phyloP scores from a whole-genome alignment of 2,113 vertebrate genomes.

The Sorex fumeus region DNA sequence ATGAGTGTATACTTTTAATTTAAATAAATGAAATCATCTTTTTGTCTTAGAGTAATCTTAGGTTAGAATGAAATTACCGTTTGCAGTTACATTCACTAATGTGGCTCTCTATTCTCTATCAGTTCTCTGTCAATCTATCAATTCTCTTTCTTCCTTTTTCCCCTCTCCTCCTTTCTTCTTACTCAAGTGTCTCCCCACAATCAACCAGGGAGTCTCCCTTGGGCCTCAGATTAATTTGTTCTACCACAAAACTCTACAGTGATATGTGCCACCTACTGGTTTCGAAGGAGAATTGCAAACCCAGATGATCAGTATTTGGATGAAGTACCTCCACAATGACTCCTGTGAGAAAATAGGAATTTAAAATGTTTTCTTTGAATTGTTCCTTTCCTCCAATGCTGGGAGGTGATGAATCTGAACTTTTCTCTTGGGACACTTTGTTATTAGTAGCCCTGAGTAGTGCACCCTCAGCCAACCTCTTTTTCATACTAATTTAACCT shows the following conservation, averaged over 20 bases:
- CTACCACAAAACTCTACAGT: background rate
- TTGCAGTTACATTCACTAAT: background rate
- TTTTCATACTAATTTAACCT: background rate
- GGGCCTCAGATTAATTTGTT: background rate
- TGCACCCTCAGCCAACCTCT: background rate
- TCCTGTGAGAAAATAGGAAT: background rate
- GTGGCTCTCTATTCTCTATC: background rate
- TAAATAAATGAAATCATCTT: constrained; percentile 7
- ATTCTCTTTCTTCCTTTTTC: background rate
- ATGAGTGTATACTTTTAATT: constrained; percentile 59
- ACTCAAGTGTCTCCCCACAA: background rate
- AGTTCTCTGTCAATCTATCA: background rate
- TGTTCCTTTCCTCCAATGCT: background rate
- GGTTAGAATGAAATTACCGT: background rate
- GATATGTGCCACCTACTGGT: background rate
- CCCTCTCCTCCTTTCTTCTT: background rate
- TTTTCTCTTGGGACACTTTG: background rate
- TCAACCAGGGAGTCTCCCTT: background rate
- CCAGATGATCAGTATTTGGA: background rate
- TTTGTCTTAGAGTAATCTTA: constrained; percentile 54
- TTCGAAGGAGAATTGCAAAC: background rate
- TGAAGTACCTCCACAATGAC: background rate
- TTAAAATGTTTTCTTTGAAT: background rate
- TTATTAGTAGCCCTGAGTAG: background rate
- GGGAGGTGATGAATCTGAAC: background rate